Conservation (phyloP, 2,113 vertebrate genomes). For the Cololabis saira region DNA sequence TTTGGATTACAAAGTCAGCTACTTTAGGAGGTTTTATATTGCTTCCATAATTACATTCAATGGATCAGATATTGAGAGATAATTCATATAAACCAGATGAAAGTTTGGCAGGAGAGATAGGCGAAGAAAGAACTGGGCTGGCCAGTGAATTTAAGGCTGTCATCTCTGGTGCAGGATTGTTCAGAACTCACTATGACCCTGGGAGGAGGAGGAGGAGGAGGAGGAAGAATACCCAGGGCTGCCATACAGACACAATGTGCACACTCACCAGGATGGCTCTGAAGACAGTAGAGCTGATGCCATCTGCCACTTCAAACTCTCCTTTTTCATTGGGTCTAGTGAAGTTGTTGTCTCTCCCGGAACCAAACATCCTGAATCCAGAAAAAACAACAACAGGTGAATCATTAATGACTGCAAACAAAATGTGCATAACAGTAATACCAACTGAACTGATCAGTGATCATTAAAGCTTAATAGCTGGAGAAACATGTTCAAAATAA, state of each 20-base stretch:
- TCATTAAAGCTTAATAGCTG: neutral
- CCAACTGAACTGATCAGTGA: too few relatives aligned
- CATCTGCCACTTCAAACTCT: conserved; percentile 97
- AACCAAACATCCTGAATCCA: conserved; percentile 92
- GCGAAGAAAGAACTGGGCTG: neutral
- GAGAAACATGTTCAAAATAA: neutral
- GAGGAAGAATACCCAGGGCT: too few relatives aligned
- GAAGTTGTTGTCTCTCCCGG: conserved; percentile 96
- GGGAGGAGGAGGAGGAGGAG: neutral
- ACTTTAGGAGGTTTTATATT: neutral
- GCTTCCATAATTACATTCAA: neutral
- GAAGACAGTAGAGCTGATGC: conserved; percentile 97
- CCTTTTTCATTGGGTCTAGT: conserved; percentile 98
- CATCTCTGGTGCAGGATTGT: neutral
- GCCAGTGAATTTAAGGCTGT: neutral
- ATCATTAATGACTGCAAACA: too few relatives aligned
- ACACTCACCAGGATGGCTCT: conserved; percentile 94
- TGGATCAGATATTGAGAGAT: neutral
- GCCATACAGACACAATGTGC: too few relatives aligned
- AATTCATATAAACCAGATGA: too few relatives aligned
- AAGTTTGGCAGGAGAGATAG: neutral
- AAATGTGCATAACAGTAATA: too few relatives aligned
- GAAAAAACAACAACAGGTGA: too few relatives aligned
- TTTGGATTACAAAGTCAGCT: neutral
- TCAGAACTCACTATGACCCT: neutral